These are phyloP conservation scores for Xenentodon cancila DNA, from an alignment of 2,797 vertebrate genomes.

Conservation along the genomic window DNA sequence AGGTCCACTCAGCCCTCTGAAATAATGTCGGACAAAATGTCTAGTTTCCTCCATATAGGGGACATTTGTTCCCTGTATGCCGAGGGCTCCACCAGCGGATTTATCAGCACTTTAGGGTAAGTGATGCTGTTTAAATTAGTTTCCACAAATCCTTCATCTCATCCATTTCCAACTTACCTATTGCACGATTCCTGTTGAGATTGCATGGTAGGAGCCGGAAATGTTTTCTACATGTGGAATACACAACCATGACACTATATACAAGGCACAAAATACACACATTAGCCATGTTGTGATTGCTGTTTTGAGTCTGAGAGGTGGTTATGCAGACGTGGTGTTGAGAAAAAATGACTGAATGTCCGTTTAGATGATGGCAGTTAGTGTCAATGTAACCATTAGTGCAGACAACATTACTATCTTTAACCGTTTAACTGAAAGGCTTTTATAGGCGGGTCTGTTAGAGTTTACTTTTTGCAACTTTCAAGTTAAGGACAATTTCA, in stretches of 20 bases:
- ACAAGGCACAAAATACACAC: background rate
- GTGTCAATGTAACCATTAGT: background rate
- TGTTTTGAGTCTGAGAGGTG: background rate
- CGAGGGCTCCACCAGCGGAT: slow-evolving; percentile 96
- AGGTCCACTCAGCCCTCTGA: slow-evolving; percentile 76
- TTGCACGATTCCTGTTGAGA: background rate
- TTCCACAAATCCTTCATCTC: background rate
- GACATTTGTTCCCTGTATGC: slow-evolving; percentile 99
- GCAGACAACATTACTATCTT: too few relatives aligned
- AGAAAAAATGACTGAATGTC: background rate
- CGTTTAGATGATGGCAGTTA: background rate
- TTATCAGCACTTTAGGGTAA: slow-evolving; percentile 99
- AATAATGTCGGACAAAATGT: slow-evolving; percentile 99
- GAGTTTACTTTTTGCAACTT: background rate
- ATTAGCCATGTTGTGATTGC: background rate
- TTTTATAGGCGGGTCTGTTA: background rate
- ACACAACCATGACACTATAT: too few relatives aligned
- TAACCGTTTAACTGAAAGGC: too few relatives aligned
- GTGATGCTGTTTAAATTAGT: slow-evolving; percentile 44
- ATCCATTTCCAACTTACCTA: too few relatives aligned
- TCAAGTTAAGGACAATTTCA: background rate
- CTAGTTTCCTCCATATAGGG: slow-evolving; percentile 98
- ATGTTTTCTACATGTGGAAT: too few relatives aligned
- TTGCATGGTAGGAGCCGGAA: too few relatives aligned
- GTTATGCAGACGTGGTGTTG: background rate